Percentiles rank a stretch among this genome's conserved stretches.
Conservation (phyloP, 2,888 invertebrate genomes). For the Lamproptera curius region DNA sequence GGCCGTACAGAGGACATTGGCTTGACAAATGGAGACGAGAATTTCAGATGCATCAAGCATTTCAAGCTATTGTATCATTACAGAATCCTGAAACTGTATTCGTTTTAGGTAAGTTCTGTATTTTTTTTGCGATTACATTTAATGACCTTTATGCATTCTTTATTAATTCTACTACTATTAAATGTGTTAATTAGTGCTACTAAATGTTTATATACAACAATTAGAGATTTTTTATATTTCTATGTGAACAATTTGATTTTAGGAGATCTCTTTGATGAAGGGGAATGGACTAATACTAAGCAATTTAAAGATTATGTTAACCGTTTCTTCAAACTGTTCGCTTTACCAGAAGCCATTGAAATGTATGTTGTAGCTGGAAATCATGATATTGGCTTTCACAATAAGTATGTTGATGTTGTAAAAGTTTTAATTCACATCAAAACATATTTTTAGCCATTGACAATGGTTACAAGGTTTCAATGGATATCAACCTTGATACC, state of each 20-base stretch:
- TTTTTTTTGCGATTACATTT: too few relatives aligned
- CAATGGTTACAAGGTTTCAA: too few relatives aligned
- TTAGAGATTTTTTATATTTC: too few relatives aligned
- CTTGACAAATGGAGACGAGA: slow-evolving; percentile 95
- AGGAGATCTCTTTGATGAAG: slow-evolving; percentile 98
- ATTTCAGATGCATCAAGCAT: slow-evolving; percentile 98
- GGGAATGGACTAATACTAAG: slow-evolving; percentile 86
- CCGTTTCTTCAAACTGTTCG: slow-evolving; percentile 89
- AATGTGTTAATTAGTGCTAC: too few relatives aligned
- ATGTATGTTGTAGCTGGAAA: slow-evolving; percentile 92
- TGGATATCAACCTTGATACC: too few relatives aligned
- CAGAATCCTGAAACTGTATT: slow-evolving; percentile 94
- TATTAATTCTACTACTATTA: too few relatives aligned
- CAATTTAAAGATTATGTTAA: slow-evolving; percentile 89
- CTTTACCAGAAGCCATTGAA: slow-evolving; percentile 80
- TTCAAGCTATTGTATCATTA: slow-evolving; percentile 88
- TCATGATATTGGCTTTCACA: slow-evolving; percentile 99
- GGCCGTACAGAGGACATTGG: slow-evolving; percentile 93
- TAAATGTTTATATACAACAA: too few relatives aligned
- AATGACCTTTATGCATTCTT: too few relatives aligned
- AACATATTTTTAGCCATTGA: too few relatives aligned
- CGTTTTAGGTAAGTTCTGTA: slow-evolving; percentile 85
- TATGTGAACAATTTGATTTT: too few relatives aligned
- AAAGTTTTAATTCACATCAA: too few relatives aligned
- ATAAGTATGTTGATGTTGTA: too few relatives aligned